Evolutionary conservation across 2,888 invertebrate species (phyloP).

Genomic region (Ceramica pisi): DNA sequence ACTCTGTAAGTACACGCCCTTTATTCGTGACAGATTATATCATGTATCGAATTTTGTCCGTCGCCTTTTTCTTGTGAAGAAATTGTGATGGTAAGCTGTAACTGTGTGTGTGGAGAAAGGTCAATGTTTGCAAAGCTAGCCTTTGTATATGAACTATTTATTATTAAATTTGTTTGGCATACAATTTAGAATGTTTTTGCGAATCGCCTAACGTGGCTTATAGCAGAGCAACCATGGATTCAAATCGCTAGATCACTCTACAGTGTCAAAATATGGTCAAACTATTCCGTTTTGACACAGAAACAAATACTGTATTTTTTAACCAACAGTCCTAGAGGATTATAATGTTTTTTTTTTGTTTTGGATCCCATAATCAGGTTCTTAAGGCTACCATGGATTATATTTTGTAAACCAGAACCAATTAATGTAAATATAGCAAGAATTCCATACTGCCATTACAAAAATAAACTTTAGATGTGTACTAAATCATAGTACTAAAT

Average conservation of each 20-base stretch:
- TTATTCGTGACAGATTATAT: conserved; percentile 38
- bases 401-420: neutral
- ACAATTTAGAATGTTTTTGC: no score
- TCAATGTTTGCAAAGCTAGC: neutral
- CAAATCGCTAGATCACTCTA: no score
- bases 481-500: no score
- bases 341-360: no score
- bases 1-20: conserved; percentile 51
- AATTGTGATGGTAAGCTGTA: conserved; percentile 20
- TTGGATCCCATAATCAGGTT: neutral
- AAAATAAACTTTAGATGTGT: no score
- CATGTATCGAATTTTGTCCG: conserved; percentile 36
- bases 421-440: neutral
- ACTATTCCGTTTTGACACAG: neutral
- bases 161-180: no score
- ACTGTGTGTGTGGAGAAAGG: conserved; percentile 14
- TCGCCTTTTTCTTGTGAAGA: conserved; percentile 33
- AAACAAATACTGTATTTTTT: neutral
- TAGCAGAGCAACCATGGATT: no score
- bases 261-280: neutral
- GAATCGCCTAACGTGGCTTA: neutral
- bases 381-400: neutral
- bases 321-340: neutral
- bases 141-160: no score
- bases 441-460: no score